phyloP scores from a whole-genome alignment of 1,140 invertebrate species.

The Habropoda laboriosa region DNA sequence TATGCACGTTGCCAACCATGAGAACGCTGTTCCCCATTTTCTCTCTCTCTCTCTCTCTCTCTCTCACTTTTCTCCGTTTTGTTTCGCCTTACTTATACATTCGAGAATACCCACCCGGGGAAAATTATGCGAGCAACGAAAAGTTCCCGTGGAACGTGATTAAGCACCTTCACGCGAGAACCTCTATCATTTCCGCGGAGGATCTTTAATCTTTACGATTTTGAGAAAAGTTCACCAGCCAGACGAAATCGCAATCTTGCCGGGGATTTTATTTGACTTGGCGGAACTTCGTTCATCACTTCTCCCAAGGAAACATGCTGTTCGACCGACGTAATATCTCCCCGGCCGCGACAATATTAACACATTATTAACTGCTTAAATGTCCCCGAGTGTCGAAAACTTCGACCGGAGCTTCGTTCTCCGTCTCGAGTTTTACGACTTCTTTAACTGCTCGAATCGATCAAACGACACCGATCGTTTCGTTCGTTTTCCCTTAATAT shows the following conservation, averaged over 20 bases:
- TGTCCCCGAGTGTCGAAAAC: background rate
- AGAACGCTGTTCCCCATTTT: too few species aligned
- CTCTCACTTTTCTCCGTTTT: too few species aligned
- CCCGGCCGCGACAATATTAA: background rate
- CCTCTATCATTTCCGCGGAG: background rate
- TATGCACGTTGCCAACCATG: too few species aligned
- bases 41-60: too few species aligned
- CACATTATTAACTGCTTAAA: background rate
- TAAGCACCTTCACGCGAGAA: background rate
- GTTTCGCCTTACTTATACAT: too few species aligned
- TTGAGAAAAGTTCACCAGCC: background rate
- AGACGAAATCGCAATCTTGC: conserved; percentile 4
- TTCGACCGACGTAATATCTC: background rate
- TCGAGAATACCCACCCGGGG: background rate
- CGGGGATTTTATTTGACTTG: conserved; percentile 10
- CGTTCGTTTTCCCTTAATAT: background rate
- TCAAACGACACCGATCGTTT: background rate
- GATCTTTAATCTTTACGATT: background rate
- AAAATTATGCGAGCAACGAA: background rate
- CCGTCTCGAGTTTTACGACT: background rate
- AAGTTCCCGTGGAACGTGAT: background rate
- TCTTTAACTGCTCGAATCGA: background rate
- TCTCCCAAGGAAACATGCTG: background rate
- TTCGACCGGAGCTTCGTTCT: background rate
- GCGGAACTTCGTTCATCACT: conserved; percentile 12